Conservation (phyloP, 2,797 vertebrate genomes). For the Limosa lapponica region DNA sequence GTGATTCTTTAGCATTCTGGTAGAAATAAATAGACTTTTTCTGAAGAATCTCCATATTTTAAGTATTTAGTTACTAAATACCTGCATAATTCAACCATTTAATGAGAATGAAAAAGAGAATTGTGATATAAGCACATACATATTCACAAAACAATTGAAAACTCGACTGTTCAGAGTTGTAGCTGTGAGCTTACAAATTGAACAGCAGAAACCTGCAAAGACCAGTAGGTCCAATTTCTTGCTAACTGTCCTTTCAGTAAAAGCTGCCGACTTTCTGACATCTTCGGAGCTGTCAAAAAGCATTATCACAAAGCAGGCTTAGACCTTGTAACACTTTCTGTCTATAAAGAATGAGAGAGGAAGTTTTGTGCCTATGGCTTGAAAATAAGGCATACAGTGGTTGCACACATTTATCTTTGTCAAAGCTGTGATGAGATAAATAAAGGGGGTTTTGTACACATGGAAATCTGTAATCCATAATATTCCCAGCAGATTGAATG, state of each 20-base stretch:
- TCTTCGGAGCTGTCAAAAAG: constrained; percentile 51
- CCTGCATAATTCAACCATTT: neutral
- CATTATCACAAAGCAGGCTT: constrained; percentile 21
- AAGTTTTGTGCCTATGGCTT: constrained; percentile 23
- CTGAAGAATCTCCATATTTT: neutral
- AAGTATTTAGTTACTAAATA: neutral
- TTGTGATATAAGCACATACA: neutral
- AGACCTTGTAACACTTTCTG: constrained; percentile 5
- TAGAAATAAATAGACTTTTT: neutral
- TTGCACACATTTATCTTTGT: constrained; percentile 15
- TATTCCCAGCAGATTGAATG: neutral
- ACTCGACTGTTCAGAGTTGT: neutral
- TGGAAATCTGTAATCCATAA: neutral
- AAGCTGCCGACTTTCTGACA: constrained; percentile 3
- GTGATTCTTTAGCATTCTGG: neutral
- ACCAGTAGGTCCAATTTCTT: constrained; percentile 9
- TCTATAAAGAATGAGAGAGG: neutral
- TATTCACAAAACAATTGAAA: neutral
- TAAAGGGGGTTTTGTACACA: neutral
- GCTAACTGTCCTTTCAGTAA: constrained; percentile 17
- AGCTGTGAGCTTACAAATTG: neutral
- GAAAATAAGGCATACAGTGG: neutral
- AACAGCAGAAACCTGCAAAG: constrained; percentile 21
- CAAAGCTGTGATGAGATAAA: constrained; percentile 8
- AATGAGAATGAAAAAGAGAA: neutral